Percentiles rank a stretch among this genome's conserved stretches.
These are phyloP conservation scores for Chaetogeoica ovagalla DNA, from an alignment of 2,888 invertebrate genomes.

Conservation along the genomic window DNA sequence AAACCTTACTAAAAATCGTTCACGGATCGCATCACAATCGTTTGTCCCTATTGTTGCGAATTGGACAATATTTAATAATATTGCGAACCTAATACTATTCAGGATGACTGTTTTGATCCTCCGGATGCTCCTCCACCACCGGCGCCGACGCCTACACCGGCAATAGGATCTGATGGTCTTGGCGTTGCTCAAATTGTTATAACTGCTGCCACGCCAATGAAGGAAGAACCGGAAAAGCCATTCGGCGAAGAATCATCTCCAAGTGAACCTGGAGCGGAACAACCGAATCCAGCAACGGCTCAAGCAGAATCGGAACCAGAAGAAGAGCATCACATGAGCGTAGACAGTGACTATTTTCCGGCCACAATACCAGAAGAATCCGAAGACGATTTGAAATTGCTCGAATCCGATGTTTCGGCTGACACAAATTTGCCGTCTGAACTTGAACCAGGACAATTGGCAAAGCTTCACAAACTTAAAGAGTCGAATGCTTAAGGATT, in stretches of 20 bases:
- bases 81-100: too few relatives aligned
- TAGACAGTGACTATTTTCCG: constrained; percentile 38
- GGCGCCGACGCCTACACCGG: neutral
- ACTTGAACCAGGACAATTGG: constrained; percentile 84
- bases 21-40: too few relatives aligned
- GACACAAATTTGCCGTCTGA: constrained; percentile 60
- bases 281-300: constrained; percentile 55
- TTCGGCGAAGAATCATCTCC: constrained; percentile 56
- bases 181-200: constrained; percentile 89
- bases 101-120: constrained; percentile 31
- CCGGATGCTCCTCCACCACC: constrained; percentile 50
- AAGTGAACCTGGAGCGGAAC: constrained; percentile 58
- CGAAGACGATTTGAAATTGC: constrained; percentile 37
- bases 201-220: constrained; percentile 82
- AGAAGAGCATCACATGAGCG: constrained; percentile 50
- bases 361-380: constrained; percentile 46
- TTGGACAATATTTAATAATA: neutral
- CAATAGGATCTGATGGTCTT: constrained; percentile 61
- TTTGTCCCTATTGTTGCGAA: too few relatives aligned
- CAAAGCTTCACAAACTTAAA: constrained; percentile 83
- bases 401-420: constrained; percentile 35
- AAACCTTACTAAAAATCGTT: too few relatives aligned
- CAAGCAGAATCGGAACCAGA: constrained; percentile 53
- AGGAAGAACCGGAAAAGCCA: constrained; percentile 55
- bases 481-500: constrained; percentile 81